Base-by-base conservation (phyloP, 2,113 vertebrate species). In the Ondatra zibethicus region DNA sequence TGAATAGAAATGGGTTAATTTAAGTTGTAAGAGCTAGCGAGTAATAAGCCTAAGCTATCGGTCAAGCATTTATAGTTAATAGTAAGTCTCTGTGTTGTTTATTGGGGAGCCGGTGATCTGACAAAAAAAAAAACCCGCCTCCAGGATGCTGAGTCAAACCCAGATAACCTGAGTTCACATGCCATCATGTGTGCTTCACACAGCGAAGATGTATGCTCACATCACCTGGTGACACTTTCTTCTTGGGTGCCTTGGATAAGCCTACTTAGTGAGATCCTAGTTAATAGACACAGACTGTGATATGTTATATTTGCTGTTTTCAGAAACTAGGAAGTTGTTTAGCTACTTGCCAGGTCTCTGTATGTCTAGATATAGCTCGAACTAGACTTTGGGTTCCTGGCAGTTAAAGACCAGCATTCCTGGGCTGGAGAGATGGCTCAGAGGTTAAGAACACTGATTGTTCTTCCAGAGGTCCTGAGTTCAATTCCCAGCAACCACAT, bases 151-250 rank as follows among this genome's bases (percentile, higher is more conserved):
- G 52, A 36, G 27, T 21, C 63, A 55, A 77, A 70, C 61, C 23
- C 25, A 94, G 47, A 25, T 33, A 39, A 8, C 47, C 0, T 12
- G 45, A 45, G 0, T 5, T 16, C 0, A 0, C 75, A 65, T 17
- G 27, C 31, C 11, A 5, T 68, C 45, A 27, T 42, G 1, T 13
- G 21, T 6, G 19, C 45, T 70, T 8, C 42, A 55, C 12, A 29
- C 4, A 75, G 55, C 14, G 14, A 7, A 50, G 47, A 61, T 25
- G 14, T 2, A 58, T 1, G 7, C 0, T 16, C 0, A 19, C 11
- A 12, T 42, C 36, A 23, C 31, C 5, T 61, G 76, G 0, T 23
- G 39, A 11, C 1, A 11, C 17, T 75, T 42, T 45, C 66, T 82
- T 87, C 9, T 52, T 8, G 11, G 12, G 16, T 75, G 25, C 42